phyloP scores from a whole-genome alignment of 1,140 invertebrate genomes.

The Drosophila pseudoobscura region DNA sequence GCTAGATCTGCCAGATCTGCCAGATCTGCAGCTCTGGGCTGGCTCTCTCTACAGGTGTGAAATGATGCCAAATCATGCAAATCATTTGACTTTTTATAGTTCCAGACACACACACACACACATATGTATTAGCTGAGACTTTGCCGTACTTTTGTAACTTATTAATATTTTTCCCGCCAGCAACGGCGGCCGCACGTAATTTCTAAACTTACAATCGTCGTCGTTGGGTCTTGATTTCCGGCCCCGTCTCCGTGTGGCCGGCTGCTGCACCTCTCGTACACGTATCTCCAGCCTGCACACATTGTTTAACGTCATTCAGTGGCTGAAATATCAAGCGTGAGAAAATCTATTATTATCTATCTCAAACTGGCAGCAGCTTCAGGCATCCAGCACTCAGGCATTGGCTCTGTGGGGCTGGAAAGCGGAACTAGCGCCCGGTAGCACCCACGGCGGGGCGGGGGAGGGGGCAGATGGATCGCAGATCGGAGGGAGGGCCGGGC shows the following conservation, averaged over 20 bases:
- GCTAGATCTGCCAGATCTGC: slow-evolving; percentile 13
- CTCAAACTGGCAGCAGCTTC: slow-evolving; percentile 52
- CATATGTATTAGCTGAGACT: slow-evolving; percentile 55
- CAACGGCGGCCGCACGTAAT: slow-evolving; percentile 53
- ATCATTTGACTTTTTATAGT: slow-evolving; percentile 66
- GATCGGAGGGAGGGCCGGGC: slow-evolving; percentile 5
- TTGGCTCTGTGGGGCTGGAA: slow-evolving; percentile 24
- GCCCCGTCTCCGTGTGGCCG: slow-evolving; percentile 33
- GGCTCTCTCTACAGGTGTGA: slow-evolving; percentile 52
- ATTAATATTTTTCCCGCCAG: slow-evolving; percentile 69
- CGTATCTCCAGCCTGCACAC: slow-evolving; percentile 58
- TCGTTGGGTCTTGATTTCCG: slow-evolving; percentile 67
- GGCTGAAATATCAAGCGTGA: slow-evolving; percentile 80
- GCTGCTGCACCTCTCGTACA: not conserved
- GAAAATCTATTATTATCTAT: slow-evolving; percentile 82
- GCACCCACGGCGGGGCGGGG: slow-evolving; percentile 28
- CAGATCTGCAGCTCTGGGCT: too few species aligned
- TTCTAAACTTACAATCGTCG: slow-evolving; percentile 69
- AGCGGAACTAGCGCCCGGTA: slow-evolving; percentile 54
- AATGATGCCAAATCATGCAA: slow-evolving; percentile 73
- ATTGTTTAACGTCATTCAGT: slow-evolving; percentile 80
- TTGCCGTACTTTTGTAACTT: slow-evolving; percentile 64
- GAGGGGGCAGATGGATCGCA: slow-evolving; percentile 21
- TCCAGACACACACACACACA: slow-evolving; percentile 30
- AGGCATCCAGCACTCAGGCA: slow-evolving; percentile 31